phyloP scores from a whole-genome alignment of 2,113 vertebrate genomes.

The Pangasianodon hypophthalmus region DNA sequence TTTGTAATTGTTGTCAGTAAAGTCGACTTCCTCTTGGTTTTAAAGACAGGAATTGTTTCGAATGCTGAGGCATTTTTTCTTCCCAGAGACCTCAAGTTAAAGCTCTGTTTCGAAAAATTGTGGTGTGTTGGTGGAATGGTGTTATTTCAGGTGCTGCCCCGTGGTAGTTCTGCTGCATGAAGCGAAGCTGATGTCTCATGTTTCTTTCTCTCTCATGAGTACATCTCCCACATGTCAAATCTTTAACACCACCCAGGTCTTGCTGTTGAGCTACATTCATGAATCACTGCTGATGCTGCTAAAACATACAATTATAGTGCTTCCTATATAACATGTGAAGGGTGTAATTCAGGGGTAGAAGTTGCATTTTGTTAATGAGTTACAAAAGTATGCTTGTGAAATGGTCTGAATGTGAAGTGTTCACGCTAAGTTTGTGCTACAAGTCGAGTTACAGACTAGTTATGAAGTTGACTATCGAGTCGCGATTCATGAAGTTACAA shows the following conservation, averaged over 20 bases:
- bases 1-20: slow-evolving; percentile 41
- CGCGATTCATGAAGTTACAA: neutral
- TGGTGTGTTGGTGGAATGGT: slow-evolving; percentile 42
- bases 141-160: slow-evolving; percentile 74
- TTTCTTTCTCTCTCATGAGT: slow-evolving; percentile 55
- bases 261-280: neutral
- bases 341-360: neutral
- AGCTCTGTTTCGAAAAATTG: slow-evolving; percentile 49
- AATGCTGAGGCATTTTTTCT: slow-evolving; percentile 16
- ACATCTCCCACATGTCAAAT: slow-evolving; percentile 41
- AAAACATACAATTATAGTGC: neutral
- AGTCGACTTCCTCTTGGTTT: slow-evolving; percentile 54
- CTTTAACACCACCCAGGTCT: slow-evolving; percentile 45
- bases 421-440: neutral
- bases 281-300: neutral
- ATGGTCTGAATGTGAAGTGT: neutral
- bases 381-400: neutral
- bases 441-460: neutral
- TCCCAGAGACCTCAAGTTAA: slow-evolving; percentile 28
- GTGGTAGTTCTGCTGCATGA: slow-evolving; percentile 53
- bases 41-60: slow-evolving; percentile 58
- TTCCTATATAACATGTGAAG: neutral
- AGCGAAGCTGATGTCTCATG: slow-evolving; percentile 44
- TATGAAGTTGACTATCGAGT: neutral
- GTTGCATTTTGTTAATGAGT: neutral